phyloP scores from a whole-genome alignment of 2,888 invertebrate species.

The Tiliacea aurago region DNA sequence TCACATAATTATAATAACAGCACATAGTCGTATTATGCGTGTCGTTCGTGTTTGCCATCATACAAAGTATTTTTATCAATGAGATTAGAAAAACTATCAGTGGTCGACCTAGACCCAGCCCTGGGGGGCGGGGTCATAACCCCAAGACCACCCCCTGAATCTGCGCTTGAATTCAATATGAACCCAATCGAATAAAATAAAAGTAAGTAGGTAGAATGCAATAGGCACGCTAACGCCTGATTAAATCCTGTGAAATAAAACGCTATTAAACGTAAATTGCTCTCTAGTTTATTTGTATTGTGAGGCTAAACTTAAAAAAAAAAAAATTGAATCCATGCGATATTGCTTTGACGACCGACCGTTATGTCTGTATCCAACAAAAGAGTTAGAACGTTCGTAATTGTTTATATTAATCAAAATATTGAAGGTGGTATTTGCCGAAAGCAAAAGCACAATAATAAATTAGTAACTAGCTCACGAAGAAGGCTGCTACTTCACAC shows the following conservation, averaged over 20 bases:
- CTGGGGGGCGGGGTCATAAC: no score
- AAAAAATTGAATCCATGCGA: not conserved
- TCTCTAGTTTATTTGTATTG: constrained; percentile 2
- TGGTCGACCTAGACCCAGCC: no score
- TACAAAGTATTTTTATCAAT: no score
- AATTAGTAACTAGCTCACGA: not conserved
- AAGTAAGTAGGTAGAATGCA: not conserved
- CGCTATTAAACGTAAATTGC: not conserved
- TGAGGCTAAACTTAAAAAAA: not conserved
- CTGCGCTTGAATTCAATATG: not conserved
- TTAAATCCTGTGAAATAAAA: not conserved
- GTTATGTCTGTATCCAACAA: not conserved
- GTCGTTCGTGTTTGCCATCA: no score
- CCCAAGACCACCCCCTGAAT: no score
- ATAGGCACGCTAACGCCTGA: constrained; percentile 17
- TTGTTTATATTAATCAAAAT: not conserved
- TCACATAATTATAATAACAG: no score
- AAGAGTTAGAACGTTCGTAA: not conserved
- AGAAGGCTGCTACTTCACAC: not conserved
- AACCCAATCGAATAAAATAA: not conserved
- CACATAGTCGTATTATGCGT: no score
- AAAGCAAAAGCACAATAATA: not conserved
- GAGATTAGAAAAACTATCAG: no score
- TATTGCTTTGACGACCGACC: no score
- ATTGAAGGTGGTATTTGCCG: not conserved